phyloP scores from a whole-genome alignment of 2,888 invertebrate species.

The Sepiola atlantica region DNA sequence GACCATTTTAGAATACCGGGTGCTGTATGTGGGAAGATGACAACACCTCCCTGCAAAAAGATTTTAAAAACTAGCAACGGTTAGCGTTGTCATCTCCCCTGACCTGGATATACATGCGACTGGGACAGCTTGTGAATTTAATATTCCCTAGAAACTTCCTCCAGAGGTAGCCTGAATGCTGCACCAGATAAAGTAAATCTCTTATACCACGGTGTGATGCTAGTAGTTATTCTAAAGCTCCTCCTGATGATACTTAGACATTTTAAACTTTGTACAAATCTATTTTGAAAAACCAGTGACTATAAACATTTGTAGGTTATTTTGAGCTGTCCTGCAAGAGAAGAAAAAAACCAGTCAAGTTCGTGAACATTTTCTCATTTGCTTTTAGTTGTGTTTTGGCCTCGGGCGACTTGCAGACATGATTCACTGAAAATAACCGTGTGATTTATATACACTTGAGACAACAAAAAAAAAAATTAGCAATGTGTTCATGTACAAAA shows the following conservation, averaged over 20 bases:
- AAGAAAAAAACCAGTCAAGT: background rate
- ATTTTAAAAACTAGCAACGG: too few species aligned
- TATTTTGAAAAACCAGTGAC: background rate
- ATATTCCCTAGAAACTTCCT: too few species aligned
- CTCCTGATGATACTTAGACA: background rate
- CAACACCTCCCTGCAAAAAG: too few species aligned
- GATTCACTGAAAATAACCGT: background rate
- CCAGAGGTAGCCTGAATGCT: too few species aligned
- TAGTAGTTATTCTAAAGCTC: too few species aligned
- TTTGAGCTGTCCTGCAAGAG: background rate
- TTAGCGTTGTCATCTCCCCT: too few species aligned
- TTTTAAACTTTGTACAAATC: constrained; percentile 6
- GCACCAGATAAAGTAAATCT: too few species aligned
- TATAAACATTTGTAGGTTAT: background rate
- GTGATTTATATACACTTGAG: background rate
- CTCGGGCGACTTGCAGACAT: background rate
- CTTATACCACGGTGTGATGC: too few species aligned
- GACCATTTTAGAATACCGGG: too few species aligned
- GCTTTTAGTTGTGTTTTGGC: constrained; percentile 20
- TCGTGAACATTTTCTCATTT: background rate
- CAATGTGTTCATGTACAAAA: background rate
- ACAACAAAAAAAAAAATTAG: background rate
- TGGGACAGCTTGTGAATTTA: too few species aligned
- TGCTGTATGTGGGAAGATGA: too few species aligned
- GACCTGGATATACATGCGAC: too few species aligned